Evolutionary conservation across 2,113 vertebrate species (phyloP).

Genomic region (Lamprotornis superbus): DNA sequence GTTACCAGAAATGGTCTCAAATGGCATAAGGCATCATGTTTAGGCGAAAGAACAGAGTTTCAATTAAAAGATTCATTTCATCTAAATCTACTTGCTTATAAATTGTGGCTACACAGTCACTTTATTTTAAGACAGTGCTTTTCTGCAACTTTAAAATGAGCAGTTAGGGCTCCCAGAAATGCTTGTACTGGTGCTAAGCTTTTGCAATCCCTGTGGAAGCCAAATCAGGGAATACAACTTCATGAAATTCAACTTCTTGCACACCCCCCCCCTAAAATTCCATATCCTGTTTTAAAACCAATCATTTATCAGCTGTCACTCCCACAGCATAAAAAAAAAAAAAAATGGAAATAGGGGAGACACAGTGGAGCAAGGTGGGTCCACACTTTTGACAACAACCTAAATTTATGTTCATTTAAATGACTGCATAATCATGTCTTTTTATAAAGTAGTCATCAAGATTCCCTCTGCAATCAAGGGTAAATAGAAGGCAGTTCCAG

Average conservation of each 20-base stretch:
- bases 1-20: not conserved
- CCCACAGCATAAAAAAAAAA: not conserved
- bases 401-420: conserved; percentile 24
- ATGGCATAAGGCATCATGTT: not conserved
- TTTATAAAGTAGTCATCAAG: conserved; percentile 28
- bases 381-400: not conserved
- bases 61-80: not conserved
- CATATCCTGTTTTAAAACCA: not conserved
- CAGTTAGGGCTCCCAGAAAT: not conserved
- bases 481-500: conserved; percentile 35
- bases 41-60: not conserved
- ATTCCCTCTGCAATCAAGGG: conserved; percentile 45
- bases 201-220: not conserved
- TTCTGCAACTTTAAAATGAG: not conserved
- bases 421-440: conserved; percentile 12
- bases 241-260: not conserved
- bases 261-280: too few relatives aligned
- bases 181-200: not conserved
- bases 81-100: not conserved
- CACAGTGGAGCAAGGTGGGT: not conserved
- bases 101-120: not conserved
- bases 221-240: not conserved
- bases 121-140: not conserved
- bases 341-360: not conserved
- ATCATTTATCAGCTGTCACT: not conserved